These are phyloP conservation scores for Caenorhabditis parvicauda DNA, from an alignment of 2,888 invertebrate species.

Conservation along the genomic window DNA sequence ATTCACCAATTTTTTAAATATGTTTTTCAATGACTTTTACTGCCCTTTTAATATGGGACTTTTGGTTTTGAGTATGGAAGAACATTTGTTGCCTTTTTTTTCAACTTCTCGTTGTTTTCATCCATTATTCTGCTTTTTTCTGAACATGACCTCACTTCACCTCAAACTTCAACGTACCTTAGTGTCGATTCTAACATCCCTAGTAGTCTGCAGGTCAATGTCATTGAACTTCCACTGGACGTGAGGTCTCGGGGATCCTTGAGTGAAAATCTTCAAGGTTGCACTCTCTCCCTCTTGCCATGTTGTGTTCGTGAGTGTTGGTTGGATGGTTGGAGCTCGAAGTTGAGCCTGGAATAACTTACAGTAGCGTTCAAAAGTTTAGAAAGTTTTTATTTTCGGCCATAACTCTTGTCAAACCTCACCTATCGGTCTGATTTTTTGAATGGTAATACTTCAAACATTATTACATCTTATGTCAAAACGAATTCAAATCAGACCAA, in stretches of 20 bases:
- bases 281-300: conserved; percentile 51
- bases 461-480: too few relatives aligned
- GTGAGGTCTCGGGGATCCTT: conserved; percentile 53
- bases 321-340: conserved; percentile 48
- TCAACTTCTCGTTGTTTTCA: neutral
- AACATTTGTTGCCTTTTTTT: too few relatives aligned
- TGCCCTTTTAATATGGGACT: too few relatives aligned
- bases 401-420: too few relatives aligned
- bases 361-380: too few relatives aligned
- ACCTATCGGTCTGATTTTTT: too few relatives aligned
- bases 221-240: conserved; percentile 60
- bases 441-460: too few relatives aligned
- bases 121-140: neutral
- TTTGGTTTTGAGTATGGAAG: too few relatives aligned
- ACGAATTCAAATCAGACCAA: too few relatives aligned
- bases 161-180: conserved; percentile 5
- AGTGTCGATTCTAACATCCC: conserved; percentile 29
- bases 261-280: conserved; percentile 44
- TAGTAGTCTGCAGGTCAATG: conserved; percentile 30
- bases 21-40: too few relatives aligned
- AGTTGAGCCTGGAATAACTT: conserved; percentile 2
- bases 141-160: neutral
- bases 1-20: too few relatives aligned
- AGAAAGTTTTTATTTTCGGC: too few relatives aligned
- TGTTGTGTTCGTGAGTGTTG: conserved; percentile 52